phyloP scores from a whole-genome alignment of 2,888 invertebrate genomes.

The Pasiphila rectangulata region DNA sequence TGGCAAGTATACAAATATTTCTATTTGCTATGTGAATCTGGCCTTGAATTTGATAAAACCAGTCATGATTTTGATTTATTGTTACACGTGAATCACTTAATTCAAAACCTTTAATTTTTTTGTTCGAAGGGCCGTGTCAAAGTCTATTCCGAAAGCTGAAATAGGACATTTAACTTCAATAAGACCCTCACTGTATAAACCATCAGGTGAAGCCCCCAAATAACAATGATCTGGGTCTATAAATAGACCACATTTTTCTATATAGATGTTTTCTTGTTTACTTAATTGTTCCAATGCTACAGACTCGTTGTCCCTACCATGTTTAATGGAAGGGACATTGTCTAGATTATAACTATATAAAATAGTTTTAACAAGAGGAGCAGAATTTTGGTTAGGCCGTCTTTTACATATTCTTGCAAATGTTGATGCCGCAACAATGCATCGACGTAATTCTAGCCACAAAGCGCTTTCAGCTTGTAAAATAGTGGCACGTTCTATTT shows the following conservation, averaged over 20 bases:
- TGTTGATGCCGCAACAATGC: conserved; percentile 1
- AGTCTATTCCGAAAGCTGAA: conserved; percentile 6
- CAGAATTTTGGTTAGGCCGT: conserved; percentile 7
- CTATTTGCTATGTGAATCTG: too few species aligned
- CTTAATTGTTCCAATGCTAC: conserved; percentile 11
- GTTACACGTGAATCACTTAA: too few species aligned
- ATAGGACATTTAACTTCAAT: conserved; percentile 1
- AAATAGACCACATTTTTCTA: conserved; percentile 21
- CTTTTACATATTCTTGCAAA: conserved; percentile 3
- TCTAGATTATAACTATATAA: conserved; percentile 13
- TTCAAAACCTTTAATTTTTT: too few species aligned
- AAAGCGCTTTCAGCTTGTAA: conserved; percentile 10
- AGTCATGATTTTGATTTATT: too few species aligned
- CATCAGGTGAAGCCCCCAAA: conserved; percentile 19
- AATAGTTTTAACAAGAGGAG: conserved; percentile 15
- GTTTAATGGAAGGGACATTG: conserved; percentile 9
- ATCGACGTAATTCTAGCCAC: conserved; percentile 6
- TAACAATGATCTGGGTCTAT: conserved; percentile 19
- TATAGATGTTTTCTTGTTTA: conserved; percentile 8
- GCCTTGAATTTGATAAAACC: too few species aligned
- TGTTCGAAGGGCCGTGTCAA: conserved; percentile 1
- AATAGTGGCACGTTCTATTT: conserved; percentile 23
- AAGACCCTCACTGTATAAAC: not conserved
- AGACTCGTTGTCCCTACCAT: conserved; percentile 21
- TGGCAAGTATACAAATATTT: too few species aligned